Conservation (phyloP, 2,888 invertebrate genomes). For the Periphyllus acericola region DNA sequence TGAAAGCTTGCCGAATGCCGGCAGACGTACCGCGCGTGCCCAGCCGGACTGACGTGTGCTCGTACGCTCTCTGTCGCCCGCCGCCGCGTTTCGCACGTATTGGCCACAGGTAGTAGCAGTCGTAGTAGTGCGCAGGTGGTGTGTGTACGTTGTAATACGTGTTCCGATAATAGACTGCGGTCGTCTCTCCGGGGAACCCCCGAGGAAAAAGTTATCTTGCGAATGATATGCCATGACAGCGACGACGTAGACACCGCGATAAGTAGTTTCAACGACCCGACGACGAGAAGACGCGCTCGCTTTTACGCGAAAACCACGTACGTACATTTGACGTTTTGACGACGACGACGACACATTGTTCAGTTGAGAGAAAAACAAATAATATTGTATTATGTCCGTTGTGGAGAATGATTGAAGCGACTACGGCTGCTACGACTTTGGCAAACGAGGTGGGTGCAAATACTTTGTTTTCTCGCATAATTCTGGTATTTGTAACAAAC, state of each 20-base stretch:
- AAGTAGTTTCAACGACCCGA: too few species aligned
- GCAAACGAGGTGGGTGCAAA: not conserved
- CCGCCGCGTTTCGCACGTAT: not conserved
- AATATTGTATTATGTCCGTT: not conserved
- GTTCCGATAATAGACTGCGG: too few species aligned
- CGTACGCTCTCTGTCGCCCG: too few species aligned
- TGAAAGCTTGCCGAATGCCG: conserved; percentile 34
- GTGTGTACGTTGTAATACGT: not conserved
- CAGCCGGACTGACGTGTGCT: conserved; percentile 16
- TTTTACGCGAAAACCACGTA: too few species aligned
- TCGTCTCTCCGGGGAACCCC: too few species aligned
- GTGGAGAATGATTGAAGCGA: conserved; percentile 35
- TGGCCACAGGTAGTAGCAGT: not conserved
- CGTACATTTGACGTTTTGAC: not conserved
- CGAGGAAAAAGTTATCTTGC: too few species aligned
- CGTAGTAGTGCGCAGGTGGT: too few species aligned
- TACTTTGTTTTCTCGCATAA: too few species aligned
- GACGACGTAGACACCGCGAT: too few species aligned
- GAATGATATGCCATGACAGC: too few species aligned
- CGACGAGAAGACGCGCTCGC: too few species aligned
- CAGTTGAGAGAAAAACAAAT: not conserved
- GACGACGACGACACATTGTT: not conserved
- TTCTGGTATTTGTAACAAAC: too few species aligned
- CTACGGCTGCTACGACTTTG: not conserved
- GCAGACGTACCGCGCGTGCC: conserved; percentile 57